Evolutionary conservation across 2,113 vertebrate genomes (phyloP).

Genomic region (Orycteropus afer): DNA sequence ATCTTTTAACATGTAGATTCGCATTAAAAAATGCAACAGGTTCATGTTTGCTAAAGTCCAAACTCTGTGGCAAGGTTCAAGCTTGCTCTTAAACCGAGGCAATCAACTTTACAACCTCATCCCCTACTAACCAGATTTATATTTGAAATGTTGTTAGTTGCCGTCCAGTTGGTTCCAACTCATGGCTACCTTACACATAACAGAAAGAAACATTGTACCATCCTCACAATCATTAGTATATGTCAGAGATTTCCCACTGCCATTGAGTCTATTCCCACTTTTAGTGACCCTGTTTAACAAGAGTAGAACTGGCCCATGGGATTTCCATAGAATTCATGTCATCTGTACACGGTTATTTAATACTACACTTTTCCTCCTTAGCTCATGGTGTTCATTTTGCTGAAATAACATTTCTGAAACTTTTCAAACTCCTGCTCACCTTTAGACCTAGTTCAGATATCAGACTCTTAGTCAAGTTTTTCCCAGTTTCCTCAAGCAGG

Average conservation of each 20-base stretch:
- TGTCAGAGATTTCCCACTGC: too few species aligned
- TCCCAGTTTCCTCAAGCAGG: not conserved
- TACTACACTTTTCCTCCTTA: not conserved
- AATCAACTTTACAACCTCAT: not conserved
- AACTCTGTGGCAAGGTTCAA: constrained; percentile 7
- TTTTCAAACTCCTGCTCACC: not conserved
- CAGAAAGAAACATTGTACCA: too few species aligned
- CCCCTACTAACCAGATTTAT: not conserved
- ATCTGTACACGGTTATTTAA: not conserved
- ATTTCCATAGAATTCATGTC: not conserved
- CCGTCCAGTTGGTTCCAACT: too few species aligned
- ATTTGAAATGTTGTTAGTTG: too few species aligned
- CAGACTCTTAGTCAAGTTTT: not conserved
- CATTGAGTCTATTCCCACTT: too few species aligned
- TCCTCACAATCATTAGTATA: not conserved
- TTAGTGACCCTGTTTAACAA: too few species aligned
- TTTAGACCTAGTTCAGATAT: not conserved
- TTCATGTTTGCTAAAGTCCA: not conserved
- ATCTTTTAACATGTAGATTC: not conserved
- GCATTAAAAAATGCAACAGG: not conserved
- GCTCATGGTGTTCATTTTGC: not conserved
- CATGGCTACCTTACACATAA: too few species aligned
- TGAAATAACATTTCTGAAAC: not conserved
- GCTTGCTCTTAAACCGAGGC: not conserved
- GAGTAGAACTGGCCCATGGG: too few species aligned